Percentiles rank a stretch among this genome's conserved stretches.
These are phyloP conservation scores for Tokudaia tokunoshimensis DNA, from an alignment of 2,797 vertebrate species.

Conservation along the genomic window DNA sequence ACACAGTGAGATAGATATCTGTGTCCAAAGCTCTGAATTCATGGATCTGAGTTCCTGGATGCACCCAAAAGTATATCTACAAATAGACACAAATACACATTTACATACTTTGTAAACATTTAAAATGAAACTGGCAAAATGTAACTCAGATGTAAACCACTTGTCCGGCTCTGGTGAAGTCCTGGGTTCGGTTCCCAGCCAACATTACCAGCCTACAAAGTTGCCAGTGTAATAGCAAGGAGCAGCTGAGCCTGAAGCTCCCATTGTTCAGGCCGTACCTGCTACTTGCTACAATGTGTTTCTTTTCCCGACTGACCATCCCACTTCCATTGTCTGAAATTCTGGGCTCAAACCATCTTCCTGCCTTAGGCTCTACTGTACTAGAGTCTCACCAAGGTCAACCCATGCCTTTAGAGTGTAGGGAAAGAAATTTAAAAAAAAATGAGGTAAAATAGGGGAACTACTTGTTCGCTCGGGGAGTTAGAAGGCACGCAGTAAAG, in stretches of 20 bases:
- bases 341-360: background rate
- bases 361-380: background rate
- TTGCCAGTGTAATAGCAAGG: background rate
- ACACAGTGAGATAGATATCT: background rate
- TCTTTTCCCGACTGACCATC: background rate
- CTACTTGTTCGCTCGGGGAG: background rate
- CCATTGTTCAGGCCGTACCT: background rate
- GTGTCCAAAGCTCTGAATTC: background rate
- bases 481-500: background rate
- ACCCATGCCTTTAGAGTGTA: background rate
- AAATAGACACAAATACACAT: background rate
- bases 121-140: background rate
- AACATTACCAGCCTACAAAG: background rate
- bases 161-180: background rate
- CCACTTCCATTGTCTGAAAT: background rate
- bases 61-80: too few relatives aligned
- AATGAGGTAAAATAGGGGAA: background rate
- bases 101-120: background rate
- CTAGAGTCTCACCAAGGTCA: background rate
- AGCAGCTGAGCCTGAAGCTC: background rate
- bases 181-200: background rate
- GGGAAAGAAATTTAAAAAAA: background rate
- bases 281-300: background rate
- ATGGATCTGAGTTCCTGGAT: background rate
- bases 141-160: background rate